phyloP scores from a whole-genome alignment of 2,113 vertebrate genomes.

The Oenanthe oenanthe region DNA sequence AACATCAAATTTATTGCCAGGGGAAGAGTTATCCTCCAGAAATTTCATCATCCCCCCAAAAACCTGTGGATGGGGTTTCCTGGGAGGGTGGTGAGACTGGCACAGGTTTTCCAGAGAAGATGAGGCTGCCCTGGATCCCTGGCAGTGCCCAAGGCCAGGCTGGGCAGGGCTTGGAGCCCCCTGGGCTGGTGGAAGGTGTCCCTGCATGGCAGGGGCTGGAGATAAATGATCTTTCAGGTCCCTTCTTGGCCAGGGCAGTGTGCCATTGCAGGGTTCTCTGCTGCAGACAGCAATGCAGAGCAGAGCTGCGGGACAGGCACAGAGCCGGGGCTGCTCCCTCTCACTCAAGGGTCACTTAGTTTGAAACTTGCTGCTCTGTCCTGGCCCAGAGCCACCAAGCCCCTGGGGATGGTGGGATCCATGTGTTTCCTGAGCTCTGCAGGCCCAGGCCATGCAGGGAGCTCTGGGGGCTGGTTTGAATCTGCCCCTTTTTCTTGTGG shows the following conservation, averaged over 20 bases:
- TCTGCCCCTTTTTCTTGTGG: slow-evolving; percentile 42
- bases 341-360: slow-evolving; percentile 12
- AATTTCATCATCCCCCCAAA: too few relatives aligned
- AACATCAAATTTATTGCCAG: not conserved
- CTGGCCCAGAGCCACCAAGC: not conserved
- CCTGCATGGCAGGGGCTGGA: not conserved
- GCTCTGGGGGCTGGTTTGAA: slow-evolving; percentile 30
- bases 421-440: slow-evolving; percentile 35
- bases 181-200: accelerated
- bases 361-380: not conserved
- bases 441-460: not conserved
- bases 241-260: not conserved
- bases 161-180: accelerated
- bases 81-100: accelerated
- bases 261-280: not conserved
- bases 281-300: not conserved
- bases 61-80: too few relatives aligned
- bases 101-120: too few relatives aligned
- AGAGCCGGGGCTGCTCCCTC: not conserved
- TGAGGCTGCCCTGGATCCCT: not conserved
- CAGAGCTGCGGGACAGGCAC: not conserved
- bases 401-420: slow-evolving; percentile 1
- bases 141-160: not conserved
- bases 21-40: not conserved
- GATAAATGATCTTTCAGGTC: accelerated